Evolutionary conservation across 2,113 vertebrate genomes (phyloP), one percentile per base, ranked within the genome.

Genomic region (Clarias gariepinus): DNA sequence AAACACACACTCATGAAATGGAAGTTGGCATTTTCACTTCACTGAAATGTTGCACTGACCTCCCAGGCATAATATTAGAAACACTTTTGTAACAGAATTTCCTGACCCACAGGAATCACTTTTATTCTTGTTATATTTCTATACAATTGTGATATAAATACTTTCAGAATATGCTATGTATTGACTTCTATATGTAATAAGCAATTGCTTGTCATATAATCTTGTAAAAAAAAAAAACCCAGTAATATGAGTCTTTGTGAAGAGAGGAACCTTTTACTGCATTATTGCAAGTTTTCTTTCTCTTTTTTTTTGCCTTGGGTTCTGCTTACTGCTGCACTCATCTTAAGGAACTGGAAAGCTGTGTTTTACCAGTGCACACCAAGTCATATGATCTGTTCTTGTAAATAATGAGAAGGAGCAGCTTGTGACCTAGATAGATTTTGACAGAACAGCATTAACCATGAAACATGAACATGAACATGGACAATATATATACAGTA

Each of bases 261-360:
- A 77, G 12, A 69, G 77, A 61, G 85, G 85, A 86, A 81, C 63
- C 33, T 81, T 71, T 81, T 73, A 23, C 33, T 74, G 85, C 78
- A 73, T 68, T 60, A 55, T 52, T 81, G 30, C 18, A 30, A 73
- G 53, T 86, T 86, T 86, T 81, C 7, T 47, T 86, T 86, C 85
- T 86, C 11, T 0, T 73, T 86, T 86, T 71, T 69, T n/a, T 36
- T 36, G 33, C 33, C 53, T 16, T 61, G 10, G 68, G 55, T 73
- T 86, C 66, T 86, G 77, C 85, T 86, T 81, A 71, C 53, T n/a
- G 7, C 15, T 68, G 30, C 30, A 25, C 36, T 81, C 23, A 55
- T 33, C 7, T 9, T 57, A 36, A 80, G 57, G 30, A 80, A 33
- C 13, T 15, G 52, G 30, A 71, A 81, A 71, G 13, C 47, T 9